A percentile compares a stretch with the other conserved stretches of the same genome.
These are phyloP conservation scores for Rhabdomys pumilio DNA, from an alignment of 2,797 vertebrate genomes.

Conservation along the genomic window DNA sequence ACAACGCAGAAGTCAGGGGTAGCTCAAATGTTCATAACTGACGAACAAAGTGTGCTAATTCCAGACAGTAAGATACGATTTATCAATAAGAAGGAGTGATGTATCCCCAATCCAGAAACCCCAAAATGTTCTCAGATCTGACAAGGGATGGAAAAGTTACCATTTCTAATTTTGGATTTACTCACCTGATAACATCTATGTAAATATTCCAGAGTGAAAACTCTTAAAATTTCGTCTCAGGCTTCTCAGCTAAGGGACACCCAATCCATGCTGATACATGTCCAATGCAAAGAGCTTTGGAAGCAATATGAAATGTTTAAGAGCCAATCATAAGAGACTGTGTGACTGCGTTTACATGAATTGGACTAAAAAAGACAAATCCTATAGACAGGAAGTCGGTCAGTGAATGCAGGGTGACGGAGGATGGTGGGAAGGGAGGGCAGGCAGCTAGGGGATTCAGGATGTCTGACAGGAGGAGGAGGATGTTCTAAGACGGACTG, in stretches of 20 bases:
- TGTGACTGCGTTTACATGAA: neutral
- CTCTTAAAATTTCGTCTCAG: neutral
- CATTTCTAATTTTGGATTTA: neutral
- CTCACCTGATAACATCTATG: neutral
- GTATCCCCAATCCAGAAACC: neutral
- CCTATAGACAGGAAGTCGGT: neutral
- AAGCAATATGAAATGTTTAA: neutral
- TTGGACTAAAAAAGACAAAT: neutral
- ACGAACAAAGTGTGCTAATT: neutral
- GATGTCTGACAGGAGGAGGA: neutral
- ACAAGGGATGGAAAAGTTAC: neutral
- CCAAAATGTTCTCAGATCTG: neutral
- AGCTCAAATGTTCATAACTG: neutral
- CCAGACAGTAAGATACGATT: neutral
- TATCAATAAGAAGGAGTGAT: neutral
- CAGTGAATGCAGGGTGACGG: too few relatives aligned
- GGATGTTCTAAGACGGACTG: neutral
- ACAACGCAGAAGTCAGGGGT: neutral
- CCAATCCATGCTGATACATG: accelerated
- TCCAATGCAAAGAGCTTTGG: neutral
- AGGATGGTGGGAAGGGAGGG: too few relatives aligned
- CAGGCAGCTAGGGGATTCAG: too few relatives aligned
- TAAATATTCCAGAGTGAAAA: neutral
- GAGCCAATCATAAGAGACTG: neutral
- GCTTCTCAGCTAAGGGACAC: neutral